Evolutionary conservation across 2,888 invertebrate species (phyloP).

Genomic region (Fragum whitleyi): DNA sequence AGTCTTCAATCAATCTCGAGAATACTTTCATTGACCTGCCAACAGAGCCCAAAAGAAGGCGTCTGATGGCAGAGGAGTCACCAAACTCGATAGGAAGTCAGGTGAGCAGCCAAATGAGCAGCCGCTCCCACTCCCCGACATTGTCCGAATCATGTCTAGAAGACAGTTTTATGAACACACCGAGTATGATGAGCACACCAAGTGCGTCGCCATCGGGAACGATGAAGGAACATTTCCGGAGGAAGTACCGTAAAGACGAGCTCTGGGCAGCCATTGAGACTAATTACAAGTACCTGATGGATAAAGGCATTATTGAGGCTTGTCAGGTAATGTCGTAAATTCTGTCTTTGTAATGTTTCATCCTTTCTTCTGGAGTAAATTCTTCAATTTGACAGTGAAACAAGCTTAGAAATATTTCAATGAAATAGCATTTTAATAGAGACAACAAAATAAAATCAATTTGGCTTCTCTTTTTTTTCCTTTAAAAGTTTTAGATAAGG

Average conservation of each 20-base stretch:
- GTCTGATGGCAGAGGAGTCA: slow-evolving; percentile 72
- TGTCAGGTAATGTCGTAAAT: slow-evolving; percentile 88
- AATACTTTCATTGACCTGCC: slow-evolving; percentile 67
- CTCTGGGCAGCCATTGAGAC: slow-evolving; percentile 96
- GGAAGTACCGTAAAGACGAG: slow-evolving; percentile 89
- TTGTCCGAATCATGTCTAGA: slow-evolving; percentile 69
- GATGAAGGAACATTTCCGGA: slow-evolving; percentile 78
- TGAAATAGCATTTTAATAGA: too few relatives aligned
- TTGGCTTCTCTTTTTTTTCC: too few relatives aligned
- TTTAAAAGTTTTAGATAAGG: too few relatives aligned
- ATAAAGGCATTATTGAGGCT: slow-evolving; percentile 95
- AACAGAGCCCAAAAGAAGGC: slow-evolving; percentile 75
- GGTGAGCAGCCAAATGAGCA: slow-evolving; percentile 74
- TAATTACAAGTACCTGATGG: slow-evolving; percentile 97
- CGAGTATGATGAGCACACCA: slow-evolving; percentile 71
- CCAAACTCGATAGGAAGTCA: slow-evolving; percentile 69
- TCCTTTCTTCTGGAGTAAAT: too few relatives aligned
- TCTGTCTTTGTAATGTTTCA: neutral
- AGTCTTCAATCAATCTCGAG: slow-evolving; percentile 59
- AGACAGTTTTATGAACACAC: slow-evolving; percentile 74
- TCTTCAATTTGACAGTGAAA: too few relatives aligned
- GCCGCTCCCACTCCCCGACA: slow-evolving; percentile 78
- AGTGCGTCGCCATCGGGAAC: slow-evolving; percentile 75
- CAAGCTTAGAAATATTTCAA: too few relatives aligned
- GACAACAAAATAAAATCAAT: too few relatives aligned